Conservation (phyloP, 2,113 vertebrate species). For the Bubalus kerabau region DNA sequence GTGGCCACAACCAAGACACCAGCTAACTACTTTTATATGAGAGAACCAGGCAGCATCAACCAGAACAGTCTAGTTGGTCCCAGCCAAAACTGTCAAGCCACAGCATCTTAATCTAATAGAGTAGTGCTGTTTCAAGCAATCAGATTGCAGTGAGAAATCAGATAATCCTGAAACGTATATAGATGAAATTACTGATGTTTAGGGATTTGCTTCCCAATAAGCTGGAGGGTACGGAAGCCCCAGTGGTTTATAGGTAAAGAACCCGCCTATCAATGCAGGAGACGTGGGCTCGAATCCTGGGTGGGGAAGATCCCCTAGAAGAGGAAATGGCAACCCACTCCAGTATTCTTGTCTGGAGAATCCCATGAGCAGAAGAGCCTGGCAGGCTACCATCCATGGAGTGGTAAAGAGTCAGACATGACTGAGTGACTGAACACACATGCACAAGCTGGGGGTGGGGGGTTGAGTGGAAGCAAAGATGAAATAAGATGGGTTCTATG, state of each 20-base stretch:
- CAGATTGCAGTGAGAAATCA: background rate
- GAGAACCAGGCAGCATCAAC: background rate
- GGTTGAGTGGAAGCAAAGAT: background rate
- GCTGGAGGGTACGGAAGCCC: background rate
- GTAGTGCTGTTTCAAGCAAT: background rate
- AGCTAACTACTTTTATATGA: background rate
- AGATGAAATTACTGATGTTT: background rate
- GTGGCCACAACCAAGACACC: background rate
- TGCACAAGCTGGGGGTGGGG: background rate
- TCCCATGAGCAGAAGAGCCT: background rate
- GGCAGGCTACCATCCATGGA: background rate
- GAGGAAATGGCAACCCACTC: background rate
- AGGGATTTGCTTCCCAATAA: background rate
- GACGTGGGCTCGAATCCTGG: background rate
- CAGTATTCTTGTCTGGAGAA: background rate
- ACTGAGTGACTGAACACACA: background rate
- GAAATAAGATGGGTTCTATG: background rate
- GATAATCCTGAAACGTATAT: background rate
- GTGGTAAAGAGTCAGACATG: background rate
- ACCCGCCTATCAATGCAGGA: background rate
- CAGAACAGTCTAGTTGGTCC: background rate
- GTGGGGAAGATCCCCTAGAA: background rate
- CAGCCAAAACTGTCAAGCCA: background rate
- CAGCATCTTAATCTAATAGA: background rate
- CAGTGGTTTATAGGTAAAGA: background rate